Base-by-base conservation (phyloP, 2,888 invertebrate genomes). In the Tineola bisselliella region DNA sequence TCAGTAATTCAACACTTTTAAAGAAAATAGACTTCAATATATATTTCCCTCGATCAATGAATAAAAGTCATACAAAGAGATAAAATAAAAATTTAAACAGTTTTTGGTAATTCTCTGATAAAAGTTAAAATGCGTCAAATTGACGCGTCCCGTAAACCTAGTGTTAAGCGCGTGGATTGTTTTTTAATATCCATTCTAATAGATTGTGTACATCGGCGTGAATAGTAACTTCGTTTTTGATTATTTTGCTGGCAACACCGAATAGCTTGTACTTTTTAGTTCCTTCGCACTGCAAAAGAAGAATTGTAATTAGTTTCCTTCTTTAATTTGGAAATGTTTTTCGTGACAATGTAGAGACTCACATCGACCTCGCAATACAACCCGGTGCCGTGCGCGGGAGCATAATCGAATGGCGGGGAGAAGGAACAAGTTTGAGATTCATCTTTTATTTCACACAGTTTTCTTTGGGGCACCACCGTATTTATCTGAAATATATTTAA, bases 401-500 rank as follows among this genome's bases (percentile, higher is more conserved):
- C 11, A 30, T 33, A 58, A 31, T 58, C 58, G 58, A 25, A 17
- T 13, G 31, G 58, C 8, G 33, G 33, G 1, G 33, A 10, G 12
- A 58, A 30, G 3, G 58, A 31, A 17, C 58, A 58, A 10, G 33
- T 58, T n/a, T 33, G 58, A 31, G 58, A 58, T 1, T n/a, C 58
- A 30, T 33, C n/a, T n/a, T n/a, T 11, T 8, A 15, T 1, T n/a
- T 15, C 33, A 15, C 58, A 58, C 8, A 11, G 3, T 17, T 33
- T 31, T 1, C 58, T 10, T 17, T n/a, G 8, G 1, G 58, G 58
- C 3, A 58, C 15, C 6, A 33, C 58, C 4, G 33, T 33, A 17
- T 58, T 58, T 12, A 58, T 58, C 58, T 58, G 33, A n/a, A 58
- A 58, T 1, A 54, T 18, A 4, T 25, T n/a, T n/a, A n/a, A n/a